A percentile compares a stretch with the other conserved stretches of the same genome.
Conservation (phyloP, 1,140 invertebrate genomes). For the Paracyclopina nana region DNA sequence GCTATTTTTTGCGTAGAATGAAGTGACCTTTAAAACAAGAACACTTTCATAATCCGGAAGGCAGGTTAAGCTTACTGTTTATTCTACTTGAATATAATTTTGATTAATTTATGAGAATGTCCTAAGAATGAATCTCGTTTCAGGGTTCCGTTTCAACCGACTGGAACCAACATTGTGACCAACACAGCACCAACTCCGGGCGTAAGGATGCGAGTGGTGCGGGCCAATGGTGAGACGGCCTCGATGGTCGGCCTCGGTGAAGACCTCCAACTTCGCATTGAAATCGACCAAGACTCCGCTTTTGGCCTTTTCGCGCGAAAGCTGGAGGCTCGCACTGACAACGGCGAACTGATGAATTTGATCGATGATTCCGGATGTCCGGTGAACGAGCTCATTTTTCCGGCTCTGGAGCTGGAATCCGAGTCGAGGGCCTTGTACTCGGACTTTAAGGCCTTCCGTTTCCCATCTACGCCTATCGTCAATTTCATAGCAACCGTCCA, state of each 20-base stretch:
- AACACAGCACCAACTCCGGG: conserved; percentile 33
- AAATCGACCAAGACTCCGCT: conserved; percentile 29
- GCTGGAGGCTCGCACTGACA: conserved; percentile 31
- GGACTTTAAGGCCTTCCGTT: conserved; percentile 33
- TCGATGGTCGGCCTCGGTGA: conserved; percentile 31
- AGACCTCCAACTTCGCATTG: conserved; percentile 29
- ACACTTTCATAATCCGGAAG: no score
- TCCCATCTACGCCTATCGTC: conserved; percentile 32
- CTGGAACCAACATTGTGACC: conserved; percentile 28
- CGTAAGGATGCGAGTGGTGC: conserved; percentile 31
- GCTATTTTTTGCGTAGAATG: no score
- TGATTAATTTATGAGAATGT: no score
- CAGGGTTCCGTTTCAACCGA: conserved; percentile 25
- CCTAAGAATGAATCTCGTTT: conserved; percentile 10
- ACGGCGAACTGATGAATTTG: conserved; percentile 31
- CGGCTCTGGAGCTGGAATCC: conserved; percentile 28
- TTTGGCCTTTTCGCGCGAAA: conserved; percentile 33
- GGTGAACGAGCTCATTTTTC: conserved; percentile 30
- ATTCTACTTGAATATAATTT: no score
- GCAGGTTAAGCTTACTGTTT: no score
- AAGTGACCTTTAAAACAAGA: no score
- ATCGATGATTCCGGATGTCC: conserved; percentile 32
- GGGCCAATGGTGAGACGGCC: conserved; percentile 28
- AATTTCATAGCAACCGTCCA: conserved; percentile 35
- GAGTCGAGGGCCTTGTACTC: conserved; percentile 27